Evolutionary conservation across 2,113 vertebrate genomes (phyloP).

Genomic region (Lates calcarifer): DNA sequence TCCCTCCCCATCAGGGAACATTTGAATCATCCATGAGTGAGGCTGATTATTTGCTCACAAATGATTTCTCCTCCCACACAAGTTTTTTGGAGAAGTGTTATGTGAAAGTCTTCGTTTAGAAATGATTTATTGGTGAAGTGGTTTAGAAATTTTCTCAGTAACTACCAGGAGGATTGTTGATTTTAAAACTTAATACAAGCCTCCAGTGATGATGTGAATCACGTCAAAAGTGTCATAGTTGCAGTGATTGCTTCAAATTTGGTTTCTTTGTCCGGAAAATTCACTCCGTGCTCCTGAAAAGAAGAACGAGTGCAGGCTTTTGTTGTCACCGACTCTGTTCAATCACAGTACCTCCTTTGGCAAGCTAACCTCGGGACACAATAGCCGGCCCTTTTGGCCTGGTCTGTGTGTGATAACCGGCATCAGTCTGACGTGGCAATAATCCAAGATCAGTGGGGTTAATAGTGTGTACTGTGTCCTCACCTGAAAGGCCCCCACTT

Average conservation of each 20-base stretch:
- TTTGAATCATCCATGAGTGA: conserved; percentile 54
- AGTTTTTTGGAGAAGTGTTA: conserved; percentile 29
- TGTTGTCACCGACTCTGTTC: conserved; percentile 36
- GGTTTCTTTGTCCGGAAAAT: conserved; percentile 42
- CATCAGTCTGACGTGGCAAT: conserved; percentile 43
- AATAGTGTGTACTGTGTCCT: conserved; percentile 73
- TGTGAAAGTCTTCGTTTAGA: conserved; percentile 31
- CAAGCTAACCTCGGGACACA: conserved; percentile 44
- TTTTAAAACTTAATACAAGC: background rate
- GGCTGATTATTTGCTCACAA: conserved; percentile 23
- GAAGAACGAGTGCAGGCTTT: conserved; percentile 28
- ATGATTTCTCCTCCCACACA: conserved; percentile 26
- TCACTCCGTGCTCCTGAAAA: background rate
- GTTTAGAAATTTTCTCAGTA: conserved; percentile 23
- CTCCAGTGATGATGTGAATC: background rate
- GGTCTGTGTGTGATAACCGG: conserved; percentile 41
- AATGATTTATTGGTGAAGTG: conserved; percentile 30
- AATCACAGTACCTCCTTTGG: conserved; percentile 59
- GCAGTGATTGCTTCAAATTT: conserved; percentile 29
- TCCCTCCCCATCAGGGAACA: conserved; percentile 7
- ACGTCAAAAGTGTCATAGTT: background rate
- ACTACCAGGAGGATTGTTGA: background rate
- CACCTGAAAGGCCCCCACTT: conserved; percentile 31
- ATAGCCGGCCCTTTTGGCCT: conserved; percentile 18
- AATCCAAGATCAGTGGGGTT: conserved; percentile 69